These are phyloP conservation scores for Loxodonta africana DNA, from an alignment of 2,113 vertebrate species.

Conservation along the genomic window DNA sequence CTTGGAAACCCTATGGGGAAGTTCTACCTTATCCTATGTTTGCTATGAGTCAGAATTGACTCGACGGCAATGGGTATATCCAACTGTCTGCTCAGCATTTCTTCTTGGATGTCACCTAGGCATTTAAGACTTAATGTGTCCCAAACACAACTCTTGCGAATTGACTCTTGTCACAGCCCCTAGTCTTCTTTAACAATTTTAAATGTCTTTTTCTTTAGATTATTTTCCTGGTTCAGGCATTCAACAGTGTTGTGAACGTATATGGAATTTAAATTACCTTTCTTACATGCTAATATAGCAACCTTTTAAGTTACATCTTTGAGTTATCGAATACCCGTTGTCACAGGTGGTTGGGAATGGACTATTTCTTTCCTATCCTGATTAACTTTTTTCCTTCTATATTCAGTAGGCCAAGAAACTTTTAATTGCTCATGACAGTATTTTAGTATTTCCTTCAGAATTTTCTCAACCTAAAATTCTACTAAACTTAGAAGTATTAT, in stretches of 20 bases:
- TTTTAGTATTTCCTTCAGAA: not conserved
- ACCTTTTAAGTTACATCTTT: not conserved
- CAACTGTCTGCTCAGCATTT: not conserved
- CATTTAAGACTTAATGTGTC: not conserved
- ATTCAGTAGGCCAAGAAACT: not conserved
- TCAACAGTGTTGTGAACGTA: not conserved
- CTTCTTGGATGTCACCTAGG: not conserved
- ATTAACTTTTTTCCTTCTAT: not conserved
- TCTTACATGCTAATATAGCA: not conserved
- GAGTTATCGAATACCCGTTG: not conserved
- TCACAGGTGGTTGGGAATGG: not conserved
- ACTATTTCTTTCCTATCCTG: not conserved
- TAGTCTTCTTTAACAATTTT: not conserved
- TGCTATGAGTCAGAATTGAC: not conserved
- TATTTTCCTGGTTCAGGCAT: constrained; percentile 3
- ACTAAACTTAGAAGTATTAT: not conserved
- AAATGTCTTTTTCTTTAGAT: constrained; percentile 23
- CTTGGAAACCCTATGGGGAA: not conserved
- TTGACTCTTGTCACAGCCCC: not conserved
- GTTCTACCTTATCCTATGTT: not conserved
- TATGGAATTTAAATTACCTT: constrained; percentile 51
- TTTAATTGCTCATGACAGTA: not conserved
- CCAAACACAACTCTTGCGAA: not conserved
- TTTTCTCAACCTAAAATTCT: constrained; percentile 11
- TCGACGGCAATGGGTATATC: not conserved